Evolutionary conservation across 2,113 vertebrate genomes (phyloP), one percentile per base, ranked within the genome.

Genomic region (Alligator sinensis): DNA sequence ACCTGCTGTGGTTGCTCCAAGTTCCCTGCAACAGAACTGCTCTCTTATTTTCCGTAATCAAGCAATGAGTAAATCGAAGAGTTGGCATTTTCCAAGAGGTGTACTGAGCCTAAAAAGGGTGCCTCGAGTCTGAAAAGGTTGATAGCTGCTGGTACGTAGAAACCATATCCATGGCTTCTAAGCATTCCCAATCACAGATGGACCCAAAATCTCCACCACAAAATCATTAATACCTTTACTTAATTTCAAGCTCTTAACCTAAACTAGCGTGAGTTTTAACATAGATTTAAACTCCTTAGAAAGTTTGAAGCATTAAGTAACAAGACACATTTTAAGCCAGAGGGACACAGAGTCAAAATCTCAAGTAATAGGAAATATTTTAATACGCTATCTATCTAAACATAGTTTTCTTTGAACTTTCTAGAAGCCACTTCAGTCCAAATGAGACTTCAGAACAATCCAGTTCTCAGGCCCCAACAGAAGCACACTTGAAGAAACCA

Each of bases 111-210:
- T 47, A 9, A 47, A 47, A 47, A 8, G 47, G 47, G 47, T 47
- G 47, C 47, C 47, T 47, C 9, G 47, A 47, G 47, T 47, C 47
- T 47, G 47, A 47, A 47, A 47, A 47, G 47, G 47, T 9, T 9
- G 7, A 47, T 47, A 47, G 9, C 47, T 47, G 47, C 47, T 47
- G 47, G 47, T 47, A 47, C 47, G 7, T 9, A 93, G 88, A 47
- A 93, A 86, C 9, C 64, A 76, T 77, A 95, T 89, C 91, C 78
- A 91, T 76, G 90, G 90, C 28, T 59, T 58, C 17, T 13, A 77
- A n/a, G 14, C 55, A n/a, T 72, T 83, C 6, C 15, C 19, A 47
- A 47, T 47, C 47, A 47, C 47, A 47, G 47, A 9, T 9, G 28
- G n/a, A 27, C 27, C 16, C 28, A 30, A 68, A 68, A n/a, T 68